Evolutionary conservation across 35 echinoderm and acorn worm species (phyloP), one percentile per base, ranked within the genome.

Genomic region (Apostichopus japonicus): DNA sequence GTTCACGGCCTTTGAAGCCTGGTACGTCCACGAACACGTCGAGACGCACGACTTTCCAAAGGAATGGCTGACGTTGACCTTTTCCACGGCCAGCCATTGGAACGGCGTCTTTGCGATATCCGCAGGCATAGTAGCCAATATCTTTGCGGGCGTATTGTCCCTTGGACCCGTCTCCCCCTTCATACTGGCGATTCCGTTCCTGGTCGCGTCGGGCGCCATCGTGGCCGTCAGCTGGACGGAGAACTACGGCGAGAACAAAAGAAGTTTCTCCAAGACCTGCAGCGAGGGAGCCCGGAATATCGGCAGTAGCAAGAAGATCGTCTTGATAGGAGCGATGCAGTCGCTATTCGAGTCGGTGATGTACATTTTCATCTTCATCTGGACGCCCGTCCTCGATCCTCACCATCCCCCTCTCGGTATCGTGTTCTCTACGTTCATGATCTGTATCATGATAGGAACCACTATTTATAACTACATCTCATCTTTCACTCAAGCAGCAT

Each of bases 361-460:
- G 97, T 99, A 96, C 84, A 99, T 99, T 13, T 99, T 99, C 84
- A 92, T 99, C 44, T 99, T 99, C 92, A 96, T 99, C 53, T 99
- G 97, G 97, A 99, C 97, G 53, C 97, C 97, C 0, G 93, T 96
- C 44, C 83, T 95, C 21, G 93, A 94, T 65, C 87, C 86, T 9
- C 77, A 65, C 16, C 33, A 90, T 13, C 95, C 94, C 15, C 97
- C 97, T 5, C 94, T 99, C 5, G 97, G 97, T 1, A 53, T 99
- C 44, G 94, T 99, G 63, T 99, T 99, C 72, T 99, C 95, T 6
- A 91, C 92, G 15, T 99, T 99, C 88, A 96, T 99, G 97, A 78
- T 96, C 63, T 99, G 97, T 75, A 99, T 99, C 59, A 99, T 99
- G 97, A 96, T 99, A 33, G 97, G 97, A 0, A 96, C 97, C 61